Evolutionary conservation across 2,888 invertebrate species (phyloP), one percentile per base, ranked within the genome.

Genomic region (Laothoe populi): DNA sequence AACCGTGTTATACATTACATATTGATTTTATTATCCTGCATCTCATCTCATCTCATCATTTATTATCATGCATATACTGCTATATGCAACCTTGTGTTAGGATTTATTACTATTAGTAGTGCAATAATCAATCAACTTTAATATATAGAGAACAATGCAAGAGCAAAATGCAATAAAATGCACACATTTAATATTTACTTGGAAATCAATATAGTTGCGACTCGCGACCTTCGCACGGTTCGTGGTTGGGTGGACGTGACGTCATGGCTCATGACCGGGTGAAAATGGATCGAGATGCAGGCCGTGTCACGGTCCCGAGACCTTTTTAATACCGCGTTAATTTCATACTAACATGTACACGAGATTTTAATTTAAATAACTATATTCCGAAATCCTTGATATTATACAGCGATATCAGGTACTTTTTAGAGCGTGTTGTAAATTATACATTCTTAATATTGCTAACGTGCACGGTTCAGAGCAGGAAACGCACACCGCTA

Each of bases 191-290:
- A 48, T 53, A 35, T 45, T 79, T 80, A 35, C 57, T 79, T 80
- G 74, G 84, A 86, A 87, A 92, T 92, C 90, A 86, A 92, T 91
- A 89, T 80, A 77, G 77, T 71, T 83, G 90, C 84, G 90, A 92
- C 92, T 71, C 84, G 90, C 84, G 90, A 92, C 92, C 92, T 92
- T 92, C 86, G 82, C 73, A 74, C 78, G 75, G 81, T 72, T 77
- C 75, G 82, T 77, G 79, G 79, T 79, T 79, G 83, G 81, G 78
- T 72, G 73, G 75, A 70, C 66, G 72, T 90, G 90, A 92, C 90
- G 89, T 91, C 87, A 91, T 78, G 80, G 81, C 82, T 91, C 87
- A 91, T 78, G 80, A 82, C 82, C 78, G 80, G 83, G 82, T 84
- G 77, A 79, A 85, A 84, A 80, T 83, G 74, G 83, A 82, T 79